Evolutionary conservation across 2,113 vertebrate species (phyloP), one percentile per base, ranked within the genome.

Genomic region (Thunnus thynnus): DNA sequence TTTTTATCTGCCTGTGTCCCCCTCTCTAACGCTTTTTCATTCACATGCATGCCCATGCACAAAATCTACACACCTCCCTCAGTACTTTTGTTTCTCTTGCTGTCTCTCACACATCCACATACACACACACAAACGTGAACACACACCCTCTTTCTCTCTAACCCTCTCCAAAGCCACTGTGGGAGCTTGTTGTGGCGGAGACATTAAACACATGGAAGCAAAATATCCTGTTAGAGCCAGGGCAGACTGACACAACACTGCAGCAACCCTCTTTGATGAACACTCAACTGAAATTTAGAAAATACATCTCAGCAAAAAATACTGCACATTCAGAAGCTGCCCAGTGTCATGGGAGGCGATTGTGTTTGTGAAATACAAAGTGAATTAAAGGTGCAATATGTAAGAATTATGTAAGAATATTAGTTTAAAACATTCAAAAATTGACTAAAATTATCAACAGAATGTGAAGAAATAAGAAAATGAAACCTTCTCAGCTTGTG

Each of bases 131-230:
- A 65, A 16, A 74, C 50, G 55, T 50, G 77, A 62, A 72, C 73
- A 75, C 20, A 36, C 72, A 13, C 51, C 46, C 20, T 1, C 27
- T 71, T 41, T 8, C 27, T 55, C 64, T 72, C 52, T 11, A 20
- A 44, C 50, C 55, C 27, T 60, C 30, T 84, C 77, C 44, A 72
- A 75, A 84, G 54, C 62, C 57, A 72, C 60, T 52, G 55, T 65
- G 72, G 81, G 79, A 79, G 44, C 63, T 61, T 44, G 52, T 70
- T 60, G 41, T 44, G 50, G 79, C n/a, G 14, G 71, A 60, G 82
- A 76, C 67, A 85, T 87, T 78, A 77, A 87, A 82, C 74, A 76
- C 71, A 64, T 30, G 62, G 56, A 78, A 71, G 68, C 36, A 69
- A 73, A 78, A 66, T 46, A 66, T 85, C 73, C 66, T 81, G 64